Evolutionary conservation across 2,113 vertebrate species (phyloP).

Genomic region (Triplophysa tibetana): DNA sequence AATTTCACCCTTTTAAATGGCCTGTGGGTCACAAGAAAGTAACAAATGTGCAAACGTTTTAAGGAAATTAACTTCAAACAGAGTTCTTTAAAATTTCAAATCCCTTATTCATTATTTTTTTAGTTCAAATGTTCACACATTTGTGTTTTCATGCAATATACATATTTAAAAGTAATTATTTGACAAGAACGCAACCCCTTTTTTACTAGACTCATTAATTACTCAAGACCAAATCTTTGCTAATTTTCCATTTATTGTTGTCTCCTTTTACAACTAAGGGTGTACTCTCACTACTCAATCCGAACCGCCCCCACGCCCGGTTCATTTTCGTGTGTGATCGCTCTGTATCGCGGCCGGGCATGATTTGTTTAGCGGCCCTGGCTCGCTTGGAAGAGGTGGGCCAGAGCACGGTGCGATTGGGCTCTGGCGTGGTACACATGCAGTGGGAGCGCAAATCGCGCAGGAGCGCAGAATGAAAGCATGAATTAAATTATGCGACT

Average conservation of each 20-base stretch:
- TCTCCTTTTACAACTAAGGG: neutral
- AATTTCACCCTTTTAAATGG: slow-evolving; percentile 4
- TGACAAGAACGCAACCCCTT: neutral
- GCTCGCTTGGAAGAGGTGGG: too few species aligned
- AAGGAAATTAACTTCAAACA: neutral
- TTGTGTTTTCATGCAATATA: neutral
- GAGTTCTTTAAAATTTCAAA: neutral
- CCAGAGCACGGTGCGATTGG: too few species aligned
- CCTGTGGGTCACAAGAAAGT: neutral
- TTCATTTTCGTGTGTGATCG: too few species aligned
- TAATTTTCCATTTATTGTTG: neutral
- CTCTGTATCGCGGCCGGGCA: too few species aligned
- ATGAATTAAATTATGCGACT: too few species aligned
- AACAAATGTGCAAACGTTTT: neutral
- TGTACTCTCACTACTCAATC: too few species aligned
- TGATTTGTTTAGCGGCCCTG: too few species aligned
- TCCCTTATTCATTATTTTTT: slow-evolving; percentile 3
- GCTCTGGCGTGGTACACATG: too few species aligned
- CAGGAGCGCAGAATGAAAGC: too few species aligned
- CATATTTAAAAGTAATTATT: neutral
- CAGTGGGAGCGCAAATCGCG: too few species aligned
- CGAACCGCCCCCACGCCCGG: too few species aligned
- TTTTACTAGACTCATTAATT: slow-evolving; percentile 10
- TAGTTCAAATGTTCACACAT: slow-evolving; percentile 2
- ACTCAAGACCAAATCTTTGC: slow-evolving; percentile 22